Evolutionary conservation across 2,888 invertebrate species (phyloP).

Genomic region (Drosophila fulvimacula): DNA sequence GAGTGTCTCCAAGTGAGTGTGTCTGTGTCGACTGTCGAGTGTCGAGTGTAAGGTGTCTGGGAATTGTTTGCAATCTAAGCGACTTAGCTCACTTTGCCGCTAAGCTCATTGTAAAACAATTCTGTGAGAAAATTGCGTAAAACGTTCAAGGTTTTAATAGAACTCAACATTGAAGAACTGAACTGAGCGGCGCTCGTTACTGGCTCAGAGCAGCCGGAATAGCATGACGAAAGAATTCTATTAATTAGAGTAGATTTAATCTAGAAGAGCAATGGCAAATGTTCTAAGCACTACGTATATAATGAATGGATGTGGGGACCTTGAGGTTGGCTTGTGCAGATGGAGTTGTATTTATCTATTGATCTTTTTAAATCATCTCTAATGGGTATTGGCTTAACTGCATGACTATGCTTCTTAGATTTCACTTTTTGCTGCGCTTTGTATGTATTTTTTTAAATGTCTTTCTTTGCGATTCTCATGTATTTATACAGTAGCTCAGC

Average conservation of each 20-base stretch:
- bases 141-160: conserved; percentile 29
- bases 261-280: conserved; percentile 5
- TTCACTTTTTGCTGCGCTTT: neutral
- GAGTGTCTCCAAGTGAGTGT: conserved; percentile 1
- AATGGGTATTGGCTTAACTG: neutral
- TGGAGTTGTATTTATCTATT: neutral
- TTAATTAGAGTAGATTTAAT: conserved; percentile 20
- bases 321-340: neutral
- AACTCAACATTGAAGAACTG: conserved; percentile 17
- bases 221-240: conserved; percentile 10
- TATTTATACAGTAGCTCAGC: neutral
- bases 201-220: neutral
- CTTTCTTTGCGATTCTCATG: neutral
- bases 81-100: conserved; percentile 43
- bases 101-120: conserved; percentile 34
- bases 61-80: conserved; percentile 63
- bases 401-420: neutral
- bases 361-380: neutral
- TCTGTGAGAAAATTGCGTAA: conserved; percentile 71
- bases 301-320: neutral
- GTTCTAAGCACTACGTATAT: neutral
- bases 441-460: neutral
- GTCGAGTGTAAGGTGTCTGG: conserved; percentile 32
- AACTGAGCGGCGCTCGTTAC: conserved; percentile 9
- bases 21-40: neutral